Evolutionary conservation across 2,797 vertebrate species (phyloP).

Genomic region (Lophotriccus pileatus): DNA sequence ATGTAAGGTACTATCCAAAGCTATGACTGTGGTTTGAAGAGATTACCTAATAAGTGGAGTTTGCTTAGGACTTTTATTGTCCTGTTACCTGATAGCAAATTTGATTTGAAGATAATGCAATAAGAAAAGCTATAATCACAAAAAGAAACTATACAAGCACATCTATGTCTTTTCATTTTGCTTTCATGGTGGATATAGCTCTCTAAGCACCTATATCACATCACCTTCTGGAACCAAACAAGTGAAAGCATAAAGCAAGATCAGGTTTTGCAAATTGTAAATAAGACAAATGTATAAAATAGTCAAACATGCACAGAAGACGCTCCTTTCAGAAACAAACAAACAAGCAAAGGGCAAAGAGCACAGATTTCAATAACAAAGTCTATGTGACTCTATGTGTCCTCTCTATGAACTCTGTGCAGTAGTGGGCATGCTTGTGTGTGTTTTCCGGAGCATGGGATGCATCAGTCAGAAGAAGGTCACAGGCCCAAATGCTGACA

Average conservation of each 20-base stretch:
- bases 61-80: neutral
- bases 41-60: neutral
- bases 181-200: neutral
- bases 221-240: neutral
- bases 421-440: neutral
- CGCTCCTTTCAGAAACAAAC: neutral
- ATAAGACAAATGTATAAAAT: neutral
- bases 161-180: neutral
- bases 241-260: rapidly evolving
- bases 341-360: slow-evolving; percentile 37
- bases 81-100: neutral
- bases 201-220: neutral
- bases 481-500: neutral
- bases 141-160: neutral
- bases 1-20: neutral
- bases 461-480: neutral
- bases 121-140: neutral
- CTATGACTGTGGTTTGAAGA: neutral
- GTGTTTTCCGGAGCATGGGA: neutral
- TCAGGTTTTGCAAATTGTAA: neutral
- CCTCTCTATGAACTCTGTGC: neutral
- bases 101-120: neutral
- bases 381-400: neutral
- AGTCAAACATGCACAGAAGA: neutral
- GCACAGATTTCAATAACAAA: neutral